phyloP scores from a whole-genome alignment of 1,140 invertebrate species.

The Whitmania pigra region DNA sequence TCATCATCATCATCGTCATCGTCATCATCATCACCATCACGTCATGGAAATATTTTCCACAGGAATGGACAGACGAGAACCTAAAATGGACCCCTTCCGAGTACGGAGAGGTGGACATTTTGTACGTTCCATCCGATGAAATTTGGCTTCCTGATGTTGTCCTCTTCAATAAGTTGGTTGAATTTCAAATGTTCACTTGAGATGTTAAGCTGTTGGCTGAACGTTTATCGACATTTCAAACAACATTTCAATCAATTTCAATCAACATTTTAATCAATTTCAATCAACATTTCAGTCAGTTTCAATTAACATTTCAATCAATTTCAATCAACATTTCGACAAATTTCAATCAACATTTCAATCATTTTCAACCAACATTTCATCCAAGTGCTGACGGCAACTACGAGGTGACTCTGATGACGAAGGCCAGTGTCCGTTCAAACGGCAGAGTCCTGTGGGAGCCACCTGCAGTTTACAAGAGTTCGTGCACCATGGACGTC shows the following conservation, averaged over 20 bases:
- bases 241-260: too few species aligned
- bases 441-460: constrained; percentile 90
- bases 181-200: neutral
- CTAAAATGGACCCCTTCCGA: constrained; percentile 48
- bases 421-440: constrained; percentile 51
- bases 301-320: too few species aligned
- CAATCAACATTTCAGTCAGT: neutral
- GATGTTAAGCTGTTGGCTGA: too few species aligned
- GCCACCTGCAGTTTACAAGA: constrained; percentile 96
- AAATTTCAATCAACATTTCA: too few species aligned
- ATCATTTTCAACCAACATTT: neutral
- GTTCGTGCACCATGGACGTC: constrained; percentile 93
- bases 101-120: constrained; percentile 72
- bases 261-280: too few species aligned
- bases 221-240: too few species aligned
- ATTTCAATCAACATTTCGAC: neutral
- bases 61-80: constrained; percentile 38
- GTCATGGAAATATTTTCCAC: constrained; percentile 20
- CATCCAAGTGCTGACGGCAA: constrained; percentile 48
- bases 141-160: constrained; percentile 63
- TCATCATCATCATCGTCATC: neutral
- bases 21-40: neutral
- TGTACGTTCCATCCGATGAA: constrained; percentile 54
- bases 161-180: constrained; percentile 42
- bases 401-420: constrained; percentile 47